Evolutionary conservation across 2,113 vertebrate genomes (phyloP).

Genomic region (Pseudorasbora parva): DNA sequence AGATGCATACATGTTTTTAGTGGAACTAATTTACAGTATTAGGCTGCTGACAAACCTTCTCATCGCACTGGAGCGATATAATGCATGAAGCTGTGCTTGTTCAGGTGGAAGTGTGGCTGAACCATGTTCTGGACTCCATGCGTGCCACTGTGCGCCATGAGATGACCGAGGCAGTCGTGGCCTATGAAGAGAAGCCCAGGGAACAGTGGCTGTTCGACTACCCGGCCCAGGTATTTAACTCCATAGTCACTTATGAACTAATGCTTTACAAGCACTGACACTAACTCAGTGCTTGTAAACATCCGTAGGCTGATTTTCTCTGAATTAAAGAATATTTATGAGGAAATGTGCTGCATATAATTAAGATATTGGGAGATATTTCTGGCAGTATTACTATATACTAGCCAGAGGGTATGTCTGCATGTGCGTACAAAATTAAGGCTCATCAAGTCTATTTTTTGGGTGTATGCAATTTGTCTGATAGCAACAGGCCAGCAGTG

Average conservation of each 20-base stretch:
- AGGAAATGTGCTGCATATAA: not conserved
- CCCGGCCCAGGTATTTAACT: conserved; percentile 82
- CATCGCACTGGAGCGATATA: no score
- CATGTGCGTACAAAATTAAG: not conserved
- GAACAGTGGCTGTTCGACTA: conserved; percentile 93
- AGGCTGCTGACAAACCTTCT: not conserved
- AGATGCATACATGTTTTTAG: not conserved
- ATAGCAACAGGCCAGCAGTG: not conserved
- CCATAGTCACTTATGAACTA: not conserved
- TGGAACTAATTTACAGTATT: conserved; percentile 36
- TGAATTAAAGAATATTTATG: not conserved
- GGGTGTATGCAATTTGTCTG: no score
- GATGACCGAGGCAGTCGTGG: conserved; percentile 82
- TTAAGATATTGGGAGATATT: conserved; percentile 34
- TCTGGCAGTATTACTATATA: conserved; percentile 3
- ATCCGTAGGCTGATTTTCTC: not conserved
- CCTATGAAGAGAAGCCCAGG: conserved; percentile 90
- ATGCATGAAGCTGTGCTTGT: conserved; percentile 8
- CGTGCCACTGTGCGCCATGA: conserved; percentile 83
- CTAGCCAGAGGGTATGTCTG: not conserved
- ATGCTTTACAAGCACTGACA: no score
- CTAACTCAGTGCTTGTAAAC: not conserved
- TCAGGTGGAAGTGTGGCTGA: conserved; percentile 93
- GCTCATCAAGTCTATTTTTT: not conserved
- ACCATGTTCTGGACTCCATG: conserved; percentile 84